phyloP scores from a whole-genome alignment of 2,888 invertebrate genomes.

The Danaus chrysippus region DNA sequence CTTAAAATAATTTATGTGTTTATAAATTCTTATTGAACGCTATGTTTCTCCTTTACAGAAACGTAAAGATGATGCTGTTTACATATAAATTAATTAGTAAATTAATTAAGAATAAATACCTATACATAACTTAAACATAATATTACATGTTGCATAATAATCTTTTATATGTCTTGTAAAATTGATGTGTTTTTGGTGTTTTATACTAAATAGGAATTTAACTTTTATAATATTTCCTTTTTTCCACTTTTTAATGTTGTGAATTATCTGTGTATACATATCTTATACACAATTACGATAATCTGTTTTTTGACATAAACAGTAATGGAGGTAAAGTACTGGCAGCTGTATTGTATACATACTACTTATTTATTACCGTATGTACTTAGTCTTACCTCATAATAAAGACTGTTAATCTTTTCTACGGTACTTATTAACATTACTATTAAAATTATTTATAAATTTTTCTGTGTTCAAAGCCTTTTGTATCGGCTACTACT shows the following conservation, averaged over 20 bases:
- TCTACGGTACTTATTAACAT: background rate
- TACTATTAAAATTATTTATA: background rate
- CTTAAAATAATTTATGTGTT: background rate
- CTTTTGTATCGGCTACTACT: conserved; percentile 17
- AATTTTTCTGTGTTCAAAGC: background rate
- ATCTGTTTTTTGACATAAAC: background rate
- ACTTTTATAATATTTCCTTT: background rate
- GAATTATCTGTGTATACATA: background rate
- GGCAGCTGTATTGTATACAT: too few relatives aligned
- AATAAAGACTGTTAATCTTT: conserved; percentile 5
- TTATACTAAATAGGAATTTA: background rate
- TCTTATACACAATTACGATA: background rate
- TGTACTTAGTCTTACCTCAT: conserved; percentile 6
- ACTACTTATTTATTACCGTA: background rate
- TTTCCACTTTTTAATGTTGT: background rate
- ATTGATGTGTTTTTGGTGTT: background rate
- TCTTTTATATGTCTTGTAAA: background rate
- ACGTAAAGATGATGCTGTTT: background rate
- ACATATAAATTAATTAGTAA: background rate
- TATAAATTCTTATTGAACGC: background rate
- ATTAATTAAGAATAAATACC: background rate
- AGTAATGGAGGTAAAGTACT: conserved; percentile 1
- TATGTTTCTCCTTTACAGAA: conserved; percentile 7
- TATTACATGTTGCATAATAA: conserved; percentile 1
- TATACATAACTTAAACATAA: background rate